phyloP scores from a whole-genome alignment of 2,113 vertebrate species.

The Cromileptes altivelis region DNA sequence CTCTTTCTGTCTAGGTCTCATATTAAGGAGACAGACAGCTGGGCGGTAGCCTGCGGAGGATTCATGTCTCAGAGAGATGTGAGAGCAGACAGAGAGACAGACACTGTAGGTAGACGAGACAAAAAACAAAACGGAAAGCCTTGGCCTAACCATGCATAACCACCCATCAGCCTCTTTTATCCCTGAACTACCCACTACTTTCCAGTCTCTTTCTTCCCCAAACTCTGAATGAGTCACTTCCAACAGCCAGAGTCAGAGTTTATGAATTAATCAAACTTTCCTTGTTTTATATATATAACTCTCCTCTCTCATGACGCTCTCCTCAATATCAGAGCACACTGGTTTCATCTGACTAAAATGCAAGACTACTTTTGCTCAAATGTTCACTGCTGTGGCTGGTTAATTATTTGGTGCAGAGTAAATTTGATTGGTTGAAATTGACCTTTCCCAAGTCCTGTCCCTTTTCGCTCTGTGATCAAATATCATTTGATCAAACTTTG shows the following conservation, averaged over 20 bases:
- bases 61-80: conserved; percentile 31
- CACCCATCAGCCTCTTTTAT: conserved; percentile 40
- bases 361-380: background rate
- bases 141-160: conserved; percentile 39
- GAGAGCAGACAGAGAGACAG: conserved; percentile 9
- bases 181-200: conserved; percentile 42
- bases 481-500: no score
- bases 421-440: background rate
- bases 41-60: conserved; percentile 38
- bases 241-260: conserved; percentile 40
- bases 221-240: conserved; percentile 58
- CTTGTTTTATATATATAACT: background rate
- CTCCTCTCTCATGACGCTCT: conserved; percentile 13
- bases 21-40: conserved; percentile 50
- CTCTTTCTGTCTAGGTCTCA: conserved; percentile 22
- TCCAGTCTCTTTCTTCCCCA: conserved; percentile 19
- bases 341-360: background rate
- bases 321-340: background rate
- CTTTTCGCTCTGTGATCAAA: no score
- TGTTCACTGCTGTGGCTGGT: background rate
- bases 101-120: conserved; percentile 35
- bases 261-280: conserved; percentile 64
- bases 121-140: conserved; percentile 1
- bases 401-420: background rate
- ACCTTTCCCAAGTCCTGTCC: no score